Evolutionary conservation across 2,888 invertebrate genomes (phyloP).

Genomic region (Strigamia transsilvanica): DNA sequence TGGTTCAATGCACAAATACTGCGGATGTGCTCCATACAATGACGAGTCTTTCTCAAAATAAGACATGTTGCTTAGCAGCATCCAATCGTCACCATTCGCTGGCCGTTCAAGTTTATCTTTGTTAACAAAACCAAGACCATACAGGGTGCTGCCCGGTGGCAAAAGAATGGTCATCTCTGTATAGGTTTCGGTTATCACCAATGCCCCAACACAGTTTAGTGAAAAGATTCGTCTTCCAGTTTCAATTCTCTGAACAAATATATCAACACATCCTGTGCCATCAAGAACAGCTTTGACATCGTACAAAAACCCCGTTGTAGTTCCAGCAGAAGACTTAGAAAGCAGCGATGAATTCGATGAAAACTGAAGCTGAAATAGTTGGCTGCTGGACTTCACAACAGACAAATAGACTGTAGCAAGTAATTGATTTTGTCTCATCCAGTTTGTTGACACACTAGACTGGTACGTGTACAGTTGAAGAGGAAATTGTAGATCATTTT

Average conservation of each 20-base stretch:
- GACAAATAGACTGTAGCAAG: background rate
- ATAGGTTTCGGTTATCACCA: background rate
- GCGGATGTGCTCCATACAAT: conserved; percentile 59
- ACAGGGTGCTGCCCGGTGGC: background rate
- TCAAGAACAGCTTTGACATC: background rate
- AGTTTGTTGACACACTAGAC: background rate
- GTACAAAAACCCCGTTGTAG: background rate
- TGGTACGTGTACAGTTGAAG: background rate
- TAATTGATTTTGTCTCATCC: background rate
- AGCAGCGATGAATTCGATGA: background rate
- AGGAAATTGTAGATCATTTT: background rate
- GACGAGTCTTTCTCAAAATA: background rate
- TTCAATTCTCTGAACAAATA: background rate
- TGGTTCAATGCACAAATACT: conserved; percentile 62
- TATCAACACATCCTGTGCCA: background rate
- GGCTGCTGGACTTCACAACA: background rate
- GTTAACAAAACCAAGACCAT: conserved; percentile 29
- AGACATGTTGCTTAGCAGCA: conserved; percentile 41
- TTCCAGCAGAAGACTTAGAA: background rate
- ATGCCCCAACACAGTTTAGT: conserved; percentile 8
- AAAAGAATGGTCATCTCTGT: conserved; percentile 23
- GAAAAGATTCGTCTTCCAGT: background rate
- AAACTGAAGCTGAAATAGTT: background rate
- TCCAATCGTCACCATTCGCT: background rate
- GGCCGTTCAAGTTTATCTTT: background rate